Evolutionary conservation across 2,797 vertebrate genomes (phyloP).

Genomic region (Chrysocyon brachyurus): DNA sequence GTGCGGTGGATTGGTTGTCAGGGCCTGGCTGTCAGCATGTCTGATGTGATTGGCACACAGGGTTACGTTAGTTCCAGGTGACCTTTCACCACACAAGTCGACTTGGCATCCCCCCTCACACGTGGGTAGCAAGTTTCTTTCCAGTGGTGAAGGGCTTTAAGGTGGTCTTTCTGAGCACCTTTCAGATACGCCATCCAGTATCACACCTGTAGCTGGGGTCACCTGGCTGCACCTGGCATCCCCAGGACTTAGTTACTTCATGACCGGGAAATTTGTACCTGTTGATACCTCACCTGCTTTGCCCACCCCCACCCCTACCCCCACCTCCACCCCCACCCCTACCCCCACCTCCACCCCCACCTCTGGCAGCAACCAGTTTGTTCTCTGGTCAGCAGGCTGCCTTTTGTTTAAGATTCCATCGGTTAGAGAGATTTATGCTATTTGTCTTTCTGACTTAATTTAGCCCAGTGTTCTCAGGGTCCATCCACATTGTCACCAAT

Average conservation of each 20-base stretch:
- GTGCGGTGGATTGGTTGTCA: rapidly evolving
- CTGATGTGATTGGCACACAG: neutral
- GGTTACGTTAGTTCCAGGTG: neutral
- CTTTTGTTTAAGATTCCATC: neutral
- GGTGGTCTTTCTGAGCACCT: neutral
- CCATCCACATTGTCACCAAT: neutral
- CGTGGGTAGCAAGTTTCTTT: neutral
- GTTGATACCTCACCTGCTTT: neutral
- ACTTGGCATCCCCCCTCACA: neutral
- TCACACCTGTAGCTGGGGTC: neutral
- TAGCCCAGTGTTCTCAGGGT: neutral
- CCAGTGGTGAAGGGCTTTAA: neutral
- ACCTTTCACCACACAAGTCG: neutral
- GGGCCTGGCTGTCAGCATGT: neutral
- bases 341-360: neutral
- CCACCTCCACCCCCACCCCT: neutral
- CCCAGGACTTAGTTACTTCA: neutral
- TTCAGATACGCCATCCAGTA: neutral
- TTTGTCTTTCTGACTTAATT: neutral
- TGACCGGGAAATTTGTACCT: neutral
- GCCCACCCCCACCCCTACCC: too few species aligned
- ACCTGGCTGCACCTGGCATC: too few species aligned
- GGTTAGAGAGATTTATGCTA: neutral
- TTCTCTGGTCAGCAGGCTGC: neutral
- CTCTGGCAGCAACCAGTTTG: neutral